Base-by-base conservation (phyloP, 53 echinoderm and acorn worm species). In the Henricia sp. region DNA sequence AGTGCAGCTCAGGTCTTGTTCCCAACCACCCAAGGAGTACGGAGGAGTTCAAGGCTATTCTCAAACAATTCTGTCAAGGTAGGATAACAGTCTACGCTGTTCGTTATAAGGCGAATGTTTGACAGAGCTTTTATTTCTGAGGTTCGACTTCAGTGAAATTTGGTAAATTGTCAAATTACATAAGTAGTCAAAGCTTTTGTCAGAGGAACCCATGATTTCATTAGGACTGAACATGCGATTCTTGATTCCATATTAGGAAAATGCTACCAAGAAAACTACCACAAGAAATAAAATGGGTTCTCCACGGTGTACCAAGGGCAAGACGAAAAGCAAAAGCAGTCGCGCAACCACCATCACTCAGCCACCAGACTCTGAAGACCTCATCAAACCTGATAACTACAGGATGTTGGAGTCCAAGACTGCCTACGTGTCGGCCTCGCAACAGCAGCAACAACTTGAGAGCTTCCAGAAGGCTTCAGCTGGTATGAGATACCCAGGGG, bases 41-140 rank as follows among this genome's bases (percentile, higher is more conserved):
- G 99, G 74, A 86, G 99, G 40, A 99, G 99, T 42, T 99, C 99
- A 17, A 71, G 99, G 34, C 90, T 99, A 56, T 99, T 91, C 72
- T 87, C 94, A 52, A 95, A 92, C 27, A 99, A 99, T 87, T 94
- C 99, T 80, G 99, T 99, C 54, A 99, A 99, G 77, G 95, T 92
- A 74, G 78, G 91, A 33, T 30, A 2, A 3, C 50, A 52, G 53
- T 29, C 62, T 27, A 60, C 3, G 11, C 6, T 23, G 5, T 4
- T 54, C 13, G 19, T 62, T 62, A 62, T 33, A 30, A 62, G 27
- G 29, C 5, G 32, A n/a, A n/a, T n/a, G n/a, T n/a, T n/a, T n/a
- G n/a, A n/a, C n/a, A n/a, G n/a, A n/a, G n/a, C n/a, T n/a, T n/a
- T n/a, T n/a, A n/a, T n/a, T n/a, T n/a, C n/a, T n/a, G n/a, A n/a